Evolutionary conservation across 2,113 vertebrate genomes (phyloP).

Genomic region (Chaetops frenatus): DNA sequence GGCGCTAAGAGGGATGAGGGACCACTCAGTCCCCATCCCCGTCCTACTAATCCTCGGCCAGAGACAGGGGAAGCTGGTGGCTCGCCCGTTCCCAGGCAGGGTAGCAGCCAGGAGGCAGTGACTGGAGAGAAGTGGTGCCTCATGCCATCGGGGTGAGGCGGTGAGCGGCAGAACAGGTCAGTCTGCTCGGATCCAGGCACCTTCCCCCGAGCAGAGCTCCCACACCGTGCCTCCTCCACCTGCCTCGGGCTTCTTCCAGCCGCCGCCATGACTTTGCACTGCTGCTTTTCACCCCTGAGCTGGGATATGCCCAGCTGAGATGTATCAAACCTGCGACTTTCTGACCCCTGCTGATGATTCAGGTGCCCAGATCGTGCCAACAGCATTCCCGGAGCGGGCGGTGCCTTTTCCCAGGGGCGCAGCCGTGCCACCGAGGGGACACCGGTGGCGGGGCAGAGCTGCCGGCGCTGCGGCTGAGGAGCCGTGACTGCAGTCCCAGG

Average conservation of each 20-base stretch:
- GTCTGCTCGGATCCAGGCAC: not conserved
- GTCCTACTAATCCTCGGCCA: not conserved
- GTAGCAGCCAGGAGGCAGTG: not conserved
- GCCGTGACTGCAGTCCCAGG: not conserved
- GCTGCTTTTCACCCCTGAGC: not conserved
- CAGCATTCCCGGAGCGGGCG: not conserved
- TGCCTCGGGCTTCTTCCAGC: not conserved
- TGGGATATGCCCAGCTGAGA: not conserved
- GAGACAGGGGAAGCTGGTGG: not conserved
- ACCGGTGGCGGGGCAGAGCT: fast-evolving
- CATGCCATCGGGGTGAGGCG: not conserved
- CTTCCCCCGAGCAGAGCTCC: not conserved
- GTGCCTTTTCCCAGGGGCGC: not conserved
- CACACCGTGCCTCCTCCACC: not conserved
- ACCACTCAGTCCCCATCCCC: fast-evolving
- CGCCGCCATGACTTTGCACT: not conserved
- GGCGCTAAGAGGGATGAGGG: not conserved
- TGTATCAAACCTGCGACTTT: not conserved
- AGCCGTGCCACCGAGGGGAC: fast-evolving
- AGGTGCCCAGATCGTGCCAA: not conserved
- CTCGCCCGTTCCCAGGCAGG: fast-evolving
- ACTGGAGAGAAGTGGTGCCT: not conserved
- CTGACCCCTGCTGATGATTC: not conserved
- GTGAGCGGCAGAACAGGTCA: not conserved
- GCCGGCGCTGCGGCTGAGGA: not conserved